Conservation (phyloP, 53 echinoderm and acorn worm genomes). For the Actinopyga echinites region DNA sequence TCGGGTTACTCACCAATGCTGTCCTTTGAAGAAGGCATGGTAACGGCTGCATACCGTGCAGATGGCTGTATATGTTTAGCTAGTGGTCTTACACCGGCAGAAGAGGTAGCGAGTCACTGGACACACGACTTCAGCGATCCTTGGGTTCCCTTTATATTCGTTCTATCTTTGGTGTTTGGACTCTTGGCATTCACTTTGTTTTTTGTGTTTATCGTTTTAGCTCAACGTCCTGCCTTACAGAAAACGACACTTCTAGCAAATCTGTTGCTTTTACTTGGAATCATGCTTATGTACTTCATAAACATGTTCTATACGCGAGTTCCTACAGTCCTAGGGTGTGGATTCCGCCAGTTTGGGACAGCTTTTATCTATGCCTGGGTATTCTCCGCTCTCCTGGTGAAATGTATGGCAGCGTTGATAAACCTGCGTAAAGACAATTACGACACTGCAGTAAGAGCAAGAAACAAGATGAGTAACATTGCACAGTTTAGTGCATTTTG, state of each 20-base stretch:
- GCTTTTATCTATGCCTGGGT: conserved; percentile 44
- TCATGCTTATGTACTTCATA: conserved; percentile 36
- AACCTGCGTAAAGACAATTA: not conserved
- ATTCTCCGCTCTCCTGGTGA: conserved; percentile 39
- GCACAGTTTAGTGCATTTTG: not conserved
- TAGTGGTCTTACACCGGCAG: not conserved
- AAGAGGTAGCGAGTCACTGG: not conserved
- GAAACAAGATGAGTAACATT: not conserved
- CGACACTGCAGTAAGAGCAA: not conserved
- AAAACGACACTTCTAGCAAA: conserved; percentile 26
- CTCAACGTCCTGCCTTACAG: not conserved
- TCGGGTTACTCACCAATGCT: too few species aligned
- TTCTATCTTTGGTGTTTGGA: conserved; percentile 15
- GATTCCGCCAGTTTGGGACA: conserved; percentile 46
- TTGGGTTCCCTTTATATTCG: conserved; percentile 16
- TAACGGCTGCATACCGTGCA: not conserved
- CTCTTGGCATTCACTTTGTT: not conserved
- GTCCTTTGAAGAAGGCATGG: too few species aligned
- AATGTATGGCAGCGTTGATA: not conserved
- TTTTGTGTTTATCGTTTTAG: not conserved
- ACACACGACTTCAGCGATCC: not conserved
- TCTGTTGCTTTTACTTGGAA: conserved; percentile 27
- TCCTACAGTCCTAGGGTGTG: conserved; percentile 38
- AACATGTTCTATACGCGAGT: conserved; percentile 34
- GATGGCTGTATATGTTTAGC: not conserved